Conservation (phyloP, 2,888 invertebrate species). For the Aphodius sticticus region DNA sequence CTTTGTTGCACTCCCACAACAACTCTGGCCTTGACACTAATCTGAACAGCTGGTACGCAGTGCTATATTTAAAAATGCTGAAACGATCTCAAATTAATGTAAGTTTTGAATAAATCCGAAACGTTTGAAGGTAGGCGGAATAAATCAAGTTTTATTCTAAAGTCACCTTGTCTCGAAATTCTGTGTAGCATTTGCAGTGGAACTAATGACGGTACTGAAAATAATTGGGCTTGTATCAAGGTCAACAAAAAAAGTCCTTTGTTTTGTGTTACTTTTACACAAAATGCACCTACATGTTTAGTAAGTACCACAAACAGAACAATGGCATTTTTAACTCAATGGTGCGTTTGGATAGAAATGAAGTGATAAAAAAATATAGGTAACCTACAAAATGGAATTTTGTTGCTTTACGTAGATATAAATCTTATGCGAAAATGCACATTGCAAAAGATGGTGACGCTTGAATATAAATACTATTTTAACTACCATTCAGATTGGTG, state of each 20-base stretch:
- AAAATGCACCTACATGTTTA: background rate
- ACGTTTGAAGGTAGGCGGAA: background rate
- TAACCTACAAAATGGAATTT: background rate
- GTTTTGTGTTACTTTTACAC: background rate
- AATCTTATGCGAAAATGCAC: no score
- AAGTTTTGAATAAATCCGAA: background rate
- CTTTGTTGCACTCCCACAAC: background rate
- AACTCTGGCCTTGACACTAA: background rate
- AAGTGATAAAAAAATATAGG: no score
- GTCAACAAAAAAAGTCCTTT: background rate
- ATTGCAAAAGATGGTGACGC: no score
- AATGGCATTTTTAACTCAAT: no score
- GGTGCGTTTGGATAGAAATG: no score
- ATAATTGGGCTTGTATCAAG: background rate
- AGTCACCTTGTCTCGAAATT: background rate
- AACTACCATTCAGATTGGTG: no score
- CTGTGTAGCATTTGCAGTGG: background rate
- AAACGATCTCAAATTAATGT: background rate
- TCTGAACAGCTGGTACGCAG: background rate
- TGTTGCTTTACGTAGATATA: no score
- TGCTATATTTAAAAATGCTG: background rate
- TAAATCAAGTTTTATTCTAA: background rate
- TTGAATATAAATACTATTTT: no score
- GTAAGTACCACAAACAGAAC: no score
- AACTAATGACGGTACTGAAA: background rate